Base-by-base conservation (phyloP, 2,888 invertebrate species). In the Digitonthophagus gazella region DNA sequence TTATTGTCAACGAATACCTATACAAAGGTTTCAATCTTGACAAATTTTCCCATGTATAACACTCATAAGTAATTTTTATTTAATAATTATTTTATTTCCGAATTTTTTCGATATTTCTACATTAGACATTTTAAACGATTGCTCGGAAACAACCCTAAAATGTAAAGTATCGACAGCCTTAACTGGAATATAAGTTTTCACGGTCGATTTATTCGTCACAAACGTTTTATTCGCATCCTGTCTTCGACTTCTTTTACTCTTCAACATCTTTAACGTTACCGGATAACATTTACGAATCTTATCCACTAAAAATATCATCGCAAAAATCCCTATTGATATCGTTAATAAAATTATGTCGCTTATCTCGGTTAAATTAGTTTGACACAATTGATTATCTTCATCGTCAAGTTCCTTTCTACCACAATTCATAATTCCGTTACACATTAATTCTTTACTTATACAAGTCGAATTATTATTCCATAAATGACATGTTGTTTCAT, bases 381-480 rank as follows among this genome's bases (percentile, higher is more conserved):
- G 68, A 69, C 72, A 72, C 44, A 70, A 66, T 15, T 69, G 69
- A 19, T 67, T 58, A 67, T 75, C 73, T 69, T 76, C 76, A 65
- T 76, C 76, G 64, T 72, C 70, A 0, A 66, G 44, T 19, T 65
- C 63, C 15, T 67, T 55, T 4, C 55, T 44, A 2, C 76, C 76
- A 66, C 76, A 76, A 57, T 76, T 76, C 14, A 73, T 69, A 66
- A 75, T 75, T 14, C 67, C 69, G 67, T 76, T 75, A 64, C 76
- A 76, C 54, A 70, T 68, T 0, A 76, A 61, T 63, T 74, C 72
- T 18, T 57, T 67, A 58, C 72, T 72, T 22, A 76, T 72, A 57
- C 76, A 76, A 18, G 72, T 68, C 3, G 66, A 11, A 5, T 5
- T n/a, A 58, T 64, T 67, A 22, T 67, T 71, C 15, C 67, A 56